phyloP scores from a whole-genome alignment of 2,113 vertebrate species.

The Aptenodytes patagonicus region DNA sequence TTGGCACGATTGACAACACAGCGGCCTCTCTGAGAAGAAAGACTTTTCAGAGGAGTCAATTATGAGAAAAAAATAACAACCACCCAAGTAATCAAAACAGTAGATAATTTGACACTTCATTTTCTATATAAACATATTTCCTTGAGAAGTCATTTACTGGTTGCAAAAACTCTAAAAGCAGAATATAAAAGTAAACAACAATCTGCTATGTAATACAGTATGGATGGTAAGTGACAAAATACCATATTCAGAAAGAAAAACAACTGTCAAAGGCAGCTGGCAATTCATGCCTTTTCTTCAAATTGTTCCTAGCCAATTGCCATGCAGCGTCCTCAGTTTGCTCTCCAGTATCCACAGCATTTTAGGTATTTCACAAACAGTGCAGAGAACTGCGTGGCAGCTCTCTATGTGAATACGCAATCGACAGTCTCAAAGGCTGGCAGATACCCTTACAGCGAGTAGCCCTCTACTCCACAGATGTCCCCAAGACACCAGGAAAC shows the following conservation, averaged over 20 bases:
- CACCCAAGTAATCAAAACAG: constrained; percentile 27
- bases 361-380: not conserved
- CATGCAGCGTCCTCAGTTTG: not conserved
- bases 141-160: constrained; percentile 43
- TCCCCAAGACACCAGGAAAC: not conserved
- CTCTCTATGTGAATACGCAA: not conserved
- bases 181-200: constrained; percentile 34
- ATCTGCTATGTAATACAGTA: constrained; percentile 5
- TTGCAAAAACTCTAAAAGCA: constrained; percentile 26
- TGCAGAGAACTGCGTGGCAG: not conserved
- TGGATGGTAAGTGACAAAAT: constrained; percentile 31
- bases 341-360: not conserved
- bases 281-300: not conserved
- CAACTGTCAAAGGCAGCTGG: constrained; percentile 2
- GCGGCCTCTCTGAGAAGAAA: constrained; percentile 4
- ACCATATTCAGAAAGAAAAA: constrained; percentile 7
- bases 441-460: not conserved
- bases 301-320: not conserved
- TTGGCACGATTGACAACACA: constrained; percentile 36
- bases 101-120: constrained; percentile 46
- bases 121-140: constrained; percentile 48
- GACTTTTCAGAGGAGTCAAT: constrained; percentile 44
- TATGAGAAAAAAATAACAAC: constrained; percentile 31
- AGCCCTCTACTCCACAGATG: not conserved
- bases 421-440: not conserved